Percentiles rank a stretch among this genome's conserved stretches.
Conservation (phyloP, 2,797 vertebrate species). For the Taeniopygia guttata region DNA sequence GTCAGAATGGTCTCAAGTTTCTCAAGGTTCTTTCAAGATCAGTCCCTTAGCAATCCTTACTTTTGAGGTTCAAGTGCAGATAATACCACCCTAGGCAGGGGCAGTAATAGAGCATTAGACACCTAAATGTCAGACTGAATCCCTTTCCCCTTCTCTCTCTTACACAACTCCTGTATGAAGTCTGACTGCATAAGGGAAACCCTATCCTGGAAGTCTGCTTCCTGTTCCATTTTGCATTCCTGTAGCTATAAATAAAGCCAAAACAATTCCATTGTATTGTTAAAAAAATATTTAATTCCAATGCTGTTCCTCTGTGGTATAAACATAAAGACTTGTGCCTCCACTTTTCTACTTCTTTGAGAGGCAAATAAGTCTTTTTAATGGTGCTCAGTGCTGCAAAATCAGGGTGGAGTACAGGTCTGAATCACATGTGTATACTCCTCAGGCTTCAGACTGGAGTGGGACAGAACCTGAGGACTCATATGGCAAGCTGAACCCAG, state of each 20-base stretch:
- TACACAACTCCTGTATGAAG: background rate
- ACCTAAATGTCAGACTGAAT: background rate
- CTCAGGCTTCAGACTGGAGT: background rate
- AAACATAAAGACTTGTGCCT: background rate
- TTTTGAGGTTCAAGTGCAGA: background rate
- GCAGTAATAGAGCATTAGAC: background rate
- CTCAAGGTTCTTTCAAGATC: background rate
- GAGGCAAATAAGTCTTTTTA: background rate
- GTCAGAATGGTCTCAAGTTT: background rate
- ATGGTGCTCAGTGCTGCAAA: background rate
- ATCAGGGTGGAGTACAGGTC: background rate
- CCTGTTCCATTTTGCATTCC: slow-evolving; percentile 25
- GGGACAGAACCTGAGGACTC: background rate
- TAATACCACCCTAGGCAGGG: background rate
- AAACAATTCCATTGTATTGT: background rate
- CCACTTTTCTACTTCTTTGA: background rate
- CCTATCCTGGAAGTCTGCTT: slow-evolving; percentile 14
- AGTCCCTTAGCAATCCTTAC: background rate
- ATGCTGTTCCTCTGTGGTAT: background rate
- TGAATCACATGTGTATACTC: background rate
- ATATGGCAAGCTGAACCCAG: background rate
- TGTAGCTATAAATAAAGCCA: slow-evolving; percentile 21
- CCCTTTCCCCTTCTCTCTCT: background rate
- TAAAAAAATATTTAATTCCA: slow-evolving; percentile 3
- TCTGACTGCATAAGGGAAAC: background rate